A percentile compares a stretch with the other conserved stretches of the same genome.
phyloP scores from a whole-genome alignment of 2,113 vertebrate genomes.

The Hyaena hyaena region DNA sequence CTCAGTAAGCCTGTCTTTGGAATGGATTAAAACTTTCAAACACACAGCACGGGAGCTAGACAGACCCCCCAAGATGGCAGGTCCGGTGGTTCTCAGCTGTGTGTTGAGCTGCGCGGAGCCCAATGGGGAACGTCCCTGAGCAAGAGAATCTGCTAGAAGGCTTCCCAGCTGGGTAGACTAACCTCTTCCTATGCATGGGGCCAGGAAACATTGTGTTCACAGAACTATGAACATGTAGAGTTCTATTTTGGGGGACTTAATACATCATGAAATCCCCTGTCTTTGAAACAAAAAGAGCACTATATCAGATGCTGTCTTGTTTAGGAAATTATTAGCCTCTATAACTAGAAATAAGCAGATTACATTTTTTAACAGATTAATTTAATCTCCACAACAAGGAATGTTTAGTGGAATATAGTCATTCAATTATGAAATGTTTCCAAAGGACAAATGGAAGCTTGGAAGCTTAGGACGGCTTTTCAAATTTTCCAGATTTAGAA shows the following conservation, averaged over 20 bases:
- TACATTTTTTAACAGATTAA: constrained; percentile 71
- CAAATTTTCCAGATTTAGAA: constrained; percentile 50
- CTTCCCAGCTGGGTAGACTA: not conserved
- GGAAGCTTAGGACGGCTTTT: constrained; percentile 6
- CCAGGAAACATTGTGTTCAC: not conserved
- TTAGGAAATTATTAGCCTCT: constrained; percentile 45
- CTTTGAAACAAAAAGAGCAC: constrained; percentile 30
- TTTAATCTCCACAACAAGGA: constrained; percentile 67
- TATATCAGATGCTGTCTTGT: not conserved
- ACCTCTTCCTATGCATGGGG: not conserved
- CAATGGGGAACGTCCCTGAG: not conserved
- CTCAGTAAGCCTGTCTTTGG: not conserved
- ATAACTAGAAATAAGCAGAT: constrained; percentile 65
- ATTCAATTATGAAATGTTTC: constrained; percentile 30
- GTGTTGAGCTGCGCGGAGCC: not conserved
- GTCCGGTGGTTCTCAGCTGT: too few species aligned
- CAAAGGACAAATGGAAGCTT: not conserved
- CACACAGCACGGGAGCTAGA: not conserved
- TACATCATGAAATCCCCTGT: not conserved
- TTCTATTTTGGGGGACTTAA: not conserved
- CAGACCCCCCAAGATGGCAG: not conserved
- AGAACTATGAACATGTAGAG: not conserved
- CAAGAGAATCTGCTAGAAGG: not conserved
- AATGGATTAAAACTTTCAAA: not conserved
- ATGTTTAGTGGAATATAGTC: constrained; percentile 6